Conservation (phyloP, 2,113 vertebrate genomes). For the Agelaius phoeniceus region DNA sequence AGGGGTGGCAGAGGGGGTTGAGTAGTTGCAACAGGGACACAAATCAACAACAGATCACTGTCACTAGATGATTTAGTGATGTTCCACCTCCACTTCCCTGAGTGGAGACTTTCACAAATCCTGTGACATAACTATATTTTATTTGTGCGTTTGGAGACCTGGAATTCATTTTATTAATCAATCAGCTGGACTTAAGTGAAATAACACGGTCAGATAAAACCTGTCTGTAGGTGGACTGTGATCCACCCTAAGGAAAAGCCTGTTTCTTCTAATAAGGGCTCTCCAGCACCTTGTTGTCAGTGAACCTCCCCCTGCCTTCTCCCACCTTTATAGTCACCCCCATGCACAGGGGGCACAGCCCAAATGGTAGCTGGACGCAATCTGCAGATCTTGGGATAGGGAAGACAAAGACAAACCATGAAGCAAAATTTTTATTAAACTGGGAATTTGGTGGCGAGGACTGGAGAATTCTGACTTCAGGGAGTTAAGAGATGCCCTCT, state of each 20-base stretch:
- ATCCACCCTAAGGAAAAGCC: neutral
- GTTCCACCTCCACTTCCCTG: neutral
- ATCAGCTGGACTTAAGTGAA: neutral
- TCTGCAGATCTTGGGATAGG: neutral
- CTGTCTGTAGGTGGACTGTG: neutral
- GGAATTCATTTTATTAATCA: neutral
- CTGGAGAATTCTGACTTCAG: neutral
- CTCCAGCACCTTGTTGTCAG: neutral
- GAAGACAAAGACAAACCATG: neutral
- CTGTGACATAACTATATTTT: neutral
- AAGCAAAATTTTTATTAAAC: neutral
- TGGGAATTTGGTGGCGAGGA: neutral
- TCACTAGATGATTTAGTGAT: neutral
- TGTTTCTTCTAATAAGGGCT: neutral
- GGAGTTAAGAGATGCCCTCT: neutral
- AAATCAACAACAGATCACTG: neutral
- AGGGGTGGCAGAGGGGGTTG: neutral
- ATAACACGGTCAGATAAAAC: neutral
- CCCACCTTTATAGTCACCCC: neutral
- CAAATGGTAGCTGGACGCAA: neutral
- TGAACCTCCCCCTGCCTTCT: neutral
- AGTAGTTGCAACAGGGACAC: neutral
- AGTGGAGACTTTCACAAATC: neutral
- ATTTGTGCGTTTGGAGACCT: neutral
- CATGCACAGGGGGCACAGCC: fast-evolving